A percentile compares a stretch with the other conserved stretches of the same genome.
Evolutionary conservation across 2,797 vertebrate genomes (phyloP).

Genomic region (Rallus crepitans): DNA sequence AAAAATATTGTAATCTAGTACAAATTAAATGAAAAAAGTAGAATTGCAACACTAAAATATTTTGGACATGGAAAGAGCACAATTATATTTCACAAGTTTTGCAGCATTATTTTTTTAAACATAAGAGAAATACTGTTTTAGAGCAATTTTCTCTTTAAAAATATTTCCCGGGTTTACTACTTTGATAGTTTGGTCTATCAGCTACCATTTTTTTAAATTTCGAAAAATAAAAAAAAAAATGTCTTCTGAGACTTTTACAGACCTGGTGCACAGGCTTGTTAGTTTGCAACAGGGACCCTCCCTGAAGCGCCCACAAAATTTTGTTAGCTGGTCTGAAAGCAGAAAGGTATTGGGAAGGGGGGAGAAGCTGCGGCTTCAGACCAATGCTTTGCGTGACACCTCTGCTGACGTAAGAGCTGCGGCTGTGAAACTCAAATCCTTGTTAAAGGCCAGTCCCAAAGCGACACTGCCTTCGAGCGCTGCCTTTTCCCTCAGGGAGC

Average conservation of each 20-base stretch:
- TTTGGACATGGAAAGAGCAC: not conserved
- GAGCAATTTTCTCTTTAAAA: not conserved
- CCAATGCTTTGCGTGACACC: not conserved
- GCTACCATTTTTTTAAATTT: not conserved
- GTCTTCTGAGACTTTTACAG: not conserved
- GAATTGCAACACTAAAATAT: not conserved
- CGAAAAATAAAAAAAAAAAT: not conserved
- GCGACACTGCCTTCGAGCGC: accelerated
- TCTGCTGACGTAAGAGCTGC: not conserved
- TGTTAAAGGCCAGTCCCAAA: not conserved
- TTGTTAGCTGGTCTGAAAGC: not conserved
- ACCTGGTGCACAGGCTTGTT: accelerated
- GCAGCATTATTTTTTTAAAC: not conserved
- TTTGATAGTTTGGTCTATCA: not conserved
- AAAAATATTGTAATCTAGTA: not conserved
- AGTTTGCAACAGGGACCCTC: not conserved
- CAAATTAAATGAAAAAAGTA: not conserved
- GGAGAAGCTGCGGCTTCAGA: not conserved
- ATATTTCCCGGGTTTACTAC: not conserved
- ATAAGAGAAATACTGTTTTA: accelerated
- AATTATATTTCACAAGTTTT: not conserved
- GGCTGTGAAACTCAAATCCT: not conserved
- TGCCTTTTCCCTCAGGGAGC: accelerated
- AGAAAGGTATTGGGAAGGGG: not conserved
- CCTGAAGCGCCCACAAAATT: not conserved